Evolutionary conservation across 2,888 invertebrate genomes (phyloP), one percentile per base, ranked within the genome.

Genomic region (Alentia gelatinosa): DNA sequence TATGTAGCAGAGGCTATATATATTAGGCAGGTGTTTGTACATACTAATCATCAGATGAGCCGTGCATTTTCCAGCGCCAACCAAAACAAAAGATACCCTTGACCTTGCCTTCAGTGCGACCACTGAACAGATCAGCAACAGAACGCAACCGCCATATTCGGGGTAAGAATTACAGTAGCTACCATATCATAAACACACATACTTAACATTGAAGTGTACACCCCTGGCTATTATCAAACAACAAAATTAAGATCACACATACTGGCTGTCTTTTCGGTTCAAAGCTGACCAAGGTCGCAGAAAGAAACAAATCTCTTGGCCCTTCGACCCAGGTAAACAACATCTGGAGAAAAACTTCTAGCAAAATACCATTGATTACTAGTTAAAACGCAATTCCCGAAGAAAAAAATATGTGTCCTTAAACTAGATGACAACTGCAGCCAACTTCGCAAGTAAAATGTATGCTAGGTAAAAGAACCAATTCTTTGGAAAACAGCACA

Each of bases 221-320:
- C 30, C 68, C 0, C 30, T 68, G 68, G 56, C 56, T 56, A 56
- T 56, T 30, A 30, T 30, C 12, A 26, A 30, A 39, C 35, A 35
- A 39, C 12, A 9, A 39, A 79, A 79, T 35, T 26, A 19, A 39
- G 37, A 23, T 39, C 7, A 39, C 39, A 37, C 39, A 35, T 56
- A n/a, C 39, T 39, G 79, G 79, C 15, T 79, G 19, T 39, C 39
- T 37, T 12, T 15, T n/a, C n/a, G 39, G 19, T n/a, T 19, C 7
- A 35, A n/a, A 15, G 39, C 39, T 37, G 39, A 79, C 9, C 15
- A 79, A 7, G 23, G 15, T 37, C 12, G 68, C 12, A 12, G 68
- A 68, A 68, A 39, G 26, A 79, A 79, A n/a, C 5, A 63, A 79
- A 79, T 79, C 39, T 35, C 39, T 7, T 79, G 79, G 79, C 79